Conservation (phyloP, 2,888 invertebrate species). For the Elysia crispata region DNA sequence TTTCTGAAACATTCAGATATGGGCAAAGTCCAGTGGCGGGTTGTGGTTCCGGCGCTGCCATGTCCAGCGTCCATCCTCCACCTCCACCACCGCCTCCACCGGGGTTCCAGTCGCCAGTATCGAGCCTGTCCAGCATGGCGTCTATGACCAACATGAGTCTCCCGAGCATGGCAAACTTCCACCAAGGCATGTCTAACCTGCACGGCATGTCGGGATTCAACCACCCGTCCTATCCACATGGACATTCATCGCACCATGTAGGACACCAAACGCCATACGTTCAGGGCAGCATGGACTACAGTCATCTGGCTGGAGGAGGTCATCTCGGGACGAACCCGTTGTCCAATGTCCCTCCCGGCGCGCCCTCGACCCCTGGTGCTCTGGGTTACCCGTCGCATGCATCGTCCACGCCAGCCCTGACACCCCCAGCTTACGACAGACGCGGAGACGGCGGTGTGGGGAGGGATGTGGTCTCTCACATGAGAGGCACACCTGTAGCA, state of each 20-base stretch:
- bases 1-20: too few species aligned
- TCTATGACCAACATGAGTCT: conserved; percentile 45
- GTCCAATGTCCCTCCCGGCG: background rate
- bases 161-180: conserved; percentile 42
- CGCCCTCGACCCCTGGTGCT: background rate
- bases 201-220: conserved; percentile 47
- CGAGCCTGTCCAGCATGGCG: conserved; percentile 45
- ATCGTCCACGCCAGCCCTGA: conserved; percentile 54
- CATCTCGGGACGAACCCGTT: background rate
- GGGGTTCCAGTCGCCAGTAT: conserved; percentile 42
- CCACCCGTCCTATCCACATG: conserved; percentile 35
- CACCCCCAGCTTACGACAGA: conserved; percentile 45
- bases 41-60: too few species aligned
- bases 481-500: conserved; percentile 12
- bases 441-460: conserved; percentile 21
- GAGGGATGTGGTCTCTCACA: background rate
- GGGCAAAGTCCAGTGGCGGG: too few species aligned
- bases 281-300: conserved; percentile 56
- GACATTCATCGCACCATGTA: conserved; percentile 44
- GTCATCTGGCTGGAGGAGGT: background rate
- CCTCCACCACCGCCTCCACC: background rate
- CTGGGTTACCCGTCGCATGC: conserved; percentile 37
- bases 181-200: conserved; percentile 44
- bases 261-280: background rate
- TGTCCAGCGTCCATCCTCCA: too few species aligned